These are phyloP conservation scores for Mustela nigripes DNA, from an alignment of 2,113 vertebrate species.

Conservation along the genomic window DNA sequence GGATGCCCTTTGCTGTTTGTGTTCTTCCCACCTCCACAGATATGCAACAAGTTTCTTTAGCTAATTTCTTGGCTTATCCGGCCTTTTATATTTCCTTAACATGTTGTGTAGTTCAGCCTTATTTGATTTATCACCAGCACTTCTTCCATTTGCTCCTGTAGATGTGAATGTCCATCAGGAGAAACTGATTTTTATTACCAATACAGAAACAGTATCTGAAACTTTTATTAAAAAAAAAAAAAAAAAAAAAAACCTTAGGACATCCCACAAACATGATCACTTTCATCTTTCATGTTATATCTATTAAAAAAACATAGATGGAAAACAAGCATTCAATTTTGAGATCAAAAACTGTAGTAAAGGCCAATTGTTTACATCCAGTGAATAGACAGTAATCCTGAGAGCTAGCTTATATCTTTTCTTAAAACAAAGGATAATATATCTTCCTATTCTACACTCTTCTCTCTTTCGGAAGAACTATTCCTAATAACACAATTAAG, in stretches of 20 bases:
- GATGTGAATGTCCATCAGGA: neutral
- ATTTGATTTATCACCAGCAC: neutral
- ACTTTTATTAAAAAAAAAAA: neutral
- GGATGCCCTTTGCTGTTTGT: neutral
- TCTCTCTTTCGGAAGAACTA: neutral
- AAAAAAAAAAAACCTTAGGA: neutral
- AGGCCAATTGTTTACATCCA: neutral
- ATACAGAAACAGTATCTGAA: conserved; percentile 20
- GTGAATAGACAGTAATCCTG: neutral
- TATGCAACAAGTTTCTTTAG: neutral
- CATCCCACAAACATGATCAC: neutral
- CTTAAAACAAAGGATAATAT: neutral
- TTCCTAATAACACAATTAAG: neutral
- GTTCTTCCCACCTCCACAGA: neutral
- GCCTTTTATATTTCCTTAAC: neutral
- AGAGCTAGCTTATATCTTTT: neutral
- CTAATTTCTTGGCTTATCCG: neutral
- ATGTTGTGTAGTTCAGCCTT: neutral
- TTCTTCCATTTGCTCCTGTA: neutral
- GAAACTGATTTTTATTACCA: neutral
- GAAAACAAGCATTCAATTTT: neutral
- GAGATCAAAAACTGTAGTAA: neutral
- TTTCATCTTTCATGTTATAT: neutral
- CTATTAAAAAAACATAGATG: neutral
- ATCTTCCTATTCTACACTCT: neutral